Percentiles rank a stretch among this genome's conserved stretches.
Conservation (phyloP, 2,888 invertebrate species). For the Watsonalla cultraria region DNA sequence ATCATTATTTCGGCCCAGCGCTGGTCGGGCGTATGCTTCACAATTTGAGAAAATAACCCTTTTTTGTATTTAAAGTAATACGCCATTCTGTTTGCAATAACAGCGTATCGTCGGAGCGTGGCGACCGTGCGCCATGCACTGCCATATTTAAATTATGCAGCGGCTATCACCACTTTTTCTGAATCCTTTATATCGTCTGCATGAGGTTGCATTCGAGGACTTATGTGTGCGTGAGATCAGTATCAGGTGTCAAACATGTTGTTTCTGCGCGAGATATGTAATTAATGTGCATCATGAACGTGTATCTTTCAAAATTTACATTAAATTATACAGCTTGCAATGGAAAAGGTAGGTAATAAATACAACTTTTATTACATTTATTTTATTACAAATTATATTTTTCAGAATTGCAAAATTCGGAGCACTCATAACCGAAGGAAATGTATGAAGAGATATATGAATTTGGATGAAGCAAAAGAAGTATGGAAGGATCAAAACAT, state of each 20-base stretch:
- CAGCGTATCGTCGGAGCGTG: conserved; percentile 37
- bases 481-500: too few species aligned
- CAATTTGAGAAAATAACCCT: conserved; percentile 75
- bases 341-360: not conserved
- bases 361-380: too few species aligned
- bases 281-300: conserved; percentile 4
- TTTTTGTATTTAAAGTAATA: conserved; percentile 58
- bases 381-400: too few species aligned
- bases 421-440: too few species aligned
- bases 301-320: conserved; percentile 2
- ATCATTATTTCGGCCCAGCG: conserved; percentile 75
- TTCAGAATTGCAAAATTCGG: too few species aligned
- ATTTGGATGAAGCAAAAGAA: too few species aligned
- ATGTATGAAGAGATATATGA: too few species aligned
- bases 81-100: conserved; percentile 38
- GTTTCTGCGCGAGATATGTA: not conserved
- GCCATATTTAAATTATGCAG: conserved; percentile 42
- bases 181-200: not conserved
- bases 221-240: conserved; percentile 1
- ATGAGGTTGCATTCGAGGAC: not conserved
- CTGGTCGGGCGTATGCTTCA: conserved; percentile 55
- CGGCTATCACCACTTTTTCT: conserved; percentile 10
- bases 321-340: not conserved
- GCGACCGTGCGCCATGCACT: conserved; percentile 30
- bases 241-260: conserved; percentile 2